Evolutionary conservation across 2,797 vertebrate species (phyloP).

Genomic region (Takifugu rubripes): DNA sequence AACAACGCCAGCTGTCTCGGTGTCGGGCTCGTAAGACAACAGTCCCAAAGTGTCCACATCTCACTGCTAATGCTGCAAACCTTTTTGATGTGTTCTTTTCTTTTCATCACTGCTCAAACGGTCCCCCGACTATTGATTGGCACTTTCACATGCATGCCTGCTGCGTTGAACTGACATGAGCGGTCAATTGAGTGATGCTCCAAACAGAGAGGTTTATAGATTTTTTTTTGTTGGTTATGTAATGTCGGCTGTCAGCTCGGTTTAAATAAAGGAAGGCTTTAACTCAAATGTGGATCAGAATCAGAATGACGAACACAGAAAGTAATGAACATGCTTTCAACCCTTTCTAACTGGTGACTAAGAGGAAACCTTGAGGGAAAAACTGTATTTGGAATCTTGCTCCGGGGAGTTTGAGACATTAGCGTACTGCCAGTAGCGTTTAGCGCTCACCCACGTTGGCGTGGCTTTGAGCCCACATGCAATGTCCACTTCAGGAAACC

Average conservation of each 20-base stretch:
- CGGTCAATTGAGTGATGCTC: slow-evolving; percentile 21
- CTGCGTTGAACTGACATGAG: slow-evolving; percentile 29
- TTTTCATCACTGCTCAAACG: background rate
- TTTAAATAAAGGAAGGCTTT: slow-evolving; percentile 14
- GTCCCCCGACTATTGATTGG: slow-evolving; percentile 26
- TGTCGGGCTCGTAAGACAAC: background rate
- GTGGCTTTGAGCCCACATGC: too few relatives aligned
- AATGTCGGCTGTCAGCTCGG: slow-evolving; percentile 33
- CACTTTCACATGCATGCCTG: slow-evolving; percentile 9
- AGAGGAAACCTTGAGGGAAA: too few relatives aligned
- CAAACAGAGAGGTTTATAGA: slow-evolving; percentile 29
- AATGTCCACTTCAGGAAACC: too few relatives aligned
- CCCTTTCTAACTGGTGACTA: too few relatives aligned
- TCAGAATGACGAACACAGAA: too few relatives aligned
- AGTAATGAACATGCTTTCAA: too few relatives aligned
- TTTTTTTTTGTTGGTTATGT: slow-evolving; percentile 31
- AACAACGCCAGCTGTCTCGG: background rate
- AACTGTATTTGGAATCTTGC: too few relatives aligned
- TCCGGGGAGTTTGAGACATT: too few relatives aligned
- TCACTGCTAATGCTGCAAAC: background rate
- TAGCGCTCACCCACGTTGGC: too few relatives aligned
- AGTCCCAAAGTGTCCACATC: background rate
- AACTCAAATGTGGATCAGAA: too few relatives aligned
- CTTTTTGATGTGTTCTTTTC: background rate
- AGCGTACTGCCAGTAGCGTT: too few relatives aligned